Evolutionary conservation across 1,140 invertebrate species (phyloP).

Genomic region (Melipona quadrifasciata): DNA sequence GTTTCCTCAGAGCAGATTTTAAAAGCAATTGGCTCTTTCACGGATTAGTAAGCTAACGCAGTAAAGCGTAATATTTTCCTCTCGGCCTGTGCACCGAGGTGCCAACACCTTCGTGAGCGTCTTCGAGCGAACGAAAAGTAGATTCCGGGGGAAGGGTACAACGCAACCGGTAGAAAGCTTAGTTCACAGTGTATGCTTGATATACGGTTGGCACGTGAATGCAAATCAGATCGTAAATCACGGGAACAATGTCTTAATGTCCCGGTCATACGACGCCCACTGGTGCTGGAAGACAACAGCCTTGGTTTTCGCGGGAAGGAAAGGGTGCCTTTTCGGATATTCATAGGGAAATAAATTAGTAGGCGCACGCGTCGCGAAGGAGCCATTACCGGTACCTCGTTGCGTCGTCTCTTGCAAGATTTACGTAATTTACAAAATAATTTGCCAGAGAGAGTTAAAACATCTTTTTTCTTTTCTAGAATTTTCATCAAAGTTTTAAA

Average conservation of each 20-base stretch:
- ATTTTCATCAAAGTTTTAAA: not conserved
- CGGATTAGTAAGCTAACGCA: too few relatives aligned
- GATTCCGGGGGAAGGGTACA: constrained; percentile 38
- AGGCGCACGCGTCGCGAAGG: constrained; percentile 64
- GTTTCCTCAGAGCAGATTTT: not conserved
- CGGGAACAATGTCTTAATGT: constrained; percentile 83
- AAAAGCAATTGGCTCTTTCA: not conserved
- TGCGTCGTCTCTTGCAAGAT: constrained; percentile 15
- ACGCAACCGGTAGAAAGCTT: constrained; percentile 71
- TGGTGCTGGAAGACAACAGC: constrained; percentile 73
- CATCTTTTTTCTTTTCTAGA: not conserved
- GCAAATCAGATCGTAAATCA: constrained; percentile 82
- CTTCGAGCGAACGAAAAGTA: constrained; percentile 33
- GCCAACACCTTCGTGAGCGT: constrained; percentile 33
- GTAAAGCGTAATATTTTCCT: constrained; percentile 6
- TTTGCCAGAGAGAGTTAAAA: not conserved
- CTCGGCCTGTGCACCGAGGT: not conserved
- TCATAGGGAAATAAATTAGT: constrained; percentile 80
- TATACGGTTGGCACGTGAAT: constrained; percentile 81
- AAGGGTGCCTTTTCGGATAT: constrained; percentile 75
- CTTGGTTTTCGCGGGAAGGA: constrained; percentile 64
- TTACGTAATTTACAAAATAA: not conserved
- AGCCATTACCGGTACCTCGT: constrained; percentile 56
- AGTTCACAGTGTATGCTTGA: constrained; percentile 81
- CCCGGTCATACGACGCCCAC: constrained; percentile 81